Evolutionary conservation across 2,888 invertebrate genomes (phyloP).

Genomic region (Cataglyphis rosenhaueri): DNA sequence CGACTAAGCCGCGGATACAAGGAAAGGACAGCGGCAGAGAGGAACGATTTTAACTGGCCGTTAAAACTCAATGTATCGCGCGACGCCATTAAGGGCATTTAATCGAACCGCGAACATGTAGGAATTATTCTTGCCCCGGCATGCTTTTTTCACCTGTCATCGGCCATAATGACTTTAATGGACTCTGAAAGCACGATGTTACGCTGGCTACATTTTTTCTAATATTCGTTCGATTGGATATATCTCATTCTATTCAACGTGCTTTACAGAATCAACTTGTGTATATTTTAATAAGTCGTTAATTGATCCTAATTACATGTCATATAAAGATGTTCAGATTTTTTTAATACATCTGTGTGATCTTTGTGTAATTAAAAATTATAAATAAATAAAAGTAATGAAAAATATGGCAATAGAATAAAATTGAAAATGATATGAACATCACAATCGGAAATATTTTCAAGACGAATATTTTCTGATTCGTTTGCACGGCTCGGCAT

Average conservation of each 20-base stretch:
- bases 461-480: slow-evolving; percentile 11
- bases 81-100: slow-evolving; percentile 58
- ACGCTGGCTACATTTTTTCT: slow-evolving; percentile 10
- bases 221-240: slow-evolving; percentile 1
- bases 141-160: slow-evolving; percentile 37
- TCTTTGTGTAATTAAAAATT: neutral
- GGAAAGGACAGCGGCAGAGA: slow-evolving; percentile 45
- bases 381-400: neutral
- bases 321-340: neutral
- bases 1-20: slow-evolving; percentile 57
- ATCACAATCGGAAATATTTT: neutral
- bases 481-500: slow-evolving; percentile 36
- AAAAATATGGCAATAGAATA: neutral
- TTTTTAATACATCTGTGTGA: neutral
- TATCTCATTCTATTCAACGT: neutral
- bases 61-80: slow-evolving; percentile 56
- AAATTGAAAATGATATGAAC: neutral
- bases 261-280: neutral
- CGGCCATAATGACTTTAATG: slow-evolving; percentile 34
- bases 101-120: slow-evolving; percentile 56
- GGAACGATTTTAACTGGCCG: slow-evolving; percentile 54
- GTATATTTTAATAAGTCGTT: neutral
- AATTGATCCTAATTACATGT: neutral
- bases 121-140: slow-evolving; percentile 22
- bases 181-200: neutral